Conservation (phyloP, 1,140 invertebrate genomes). For the Linepithema humile region DNA sequence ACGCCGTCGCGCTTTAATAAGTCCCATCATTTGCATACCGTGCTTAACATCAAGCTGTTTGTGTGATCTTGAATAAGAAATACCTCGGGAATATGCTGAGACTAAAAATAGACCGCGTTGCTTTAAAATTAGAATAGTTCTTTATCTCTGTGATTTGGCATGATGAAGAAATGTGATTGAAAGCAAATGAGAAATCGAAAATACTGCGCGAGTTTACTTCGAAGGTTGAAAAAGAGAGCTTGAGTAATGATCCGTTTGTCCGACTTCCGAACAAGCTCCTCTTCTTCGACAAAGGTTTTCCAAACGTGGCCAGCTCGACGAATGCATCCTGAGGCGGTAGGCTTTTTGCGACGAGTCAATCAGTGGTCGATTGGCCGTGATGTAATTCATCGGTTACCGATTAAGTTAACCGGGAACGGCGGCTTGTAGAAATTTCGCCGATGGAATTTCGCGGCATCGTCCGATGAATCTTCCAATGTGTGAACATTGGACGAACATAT, state of each 20-base stretch:
- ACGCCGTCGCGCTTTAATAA: constrained; percentile 13
- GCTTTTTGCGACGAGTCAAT: constrained; percentile 41
- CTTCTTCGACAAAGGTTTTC: constrained; percentile 14
- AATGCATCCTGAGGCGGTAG: background rate
- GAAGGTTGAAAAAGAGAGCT: background rate
- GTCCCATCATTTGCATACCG: constrained; percentile 2
- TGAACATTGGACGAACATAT: background rate
- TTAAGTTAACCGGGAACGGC: background rate
- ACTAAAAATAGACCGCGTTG: background rate
- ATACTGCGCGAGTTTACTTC: too few species aligned
- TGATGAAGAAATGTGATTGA: background rate
- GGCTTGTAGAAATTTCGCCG: background rate
- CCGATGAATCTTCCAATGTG: background rate
- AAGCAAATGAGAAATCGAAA: background rate
- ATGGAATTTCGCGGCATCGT: background rate
- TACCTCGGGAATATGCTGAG: background rate
- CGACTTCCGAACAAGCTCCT: constrained; percentile 15
- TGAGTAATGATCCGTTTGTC: background rate
- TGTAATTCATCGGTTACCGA: constrained; percentile 53
- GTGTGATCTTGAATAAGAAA: background rate
- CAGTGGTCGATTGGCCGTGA: constrained; percentile 32
- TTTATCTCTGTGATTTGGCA: background rate
- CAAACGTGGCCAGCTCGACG: background rate
- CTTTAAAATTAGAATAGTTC: background rate
- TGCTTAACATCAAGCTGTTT: background rate